Base-by-base conservation (phyloP, 2,888 invertebrate species). In the Drosophila merina region DNA sequence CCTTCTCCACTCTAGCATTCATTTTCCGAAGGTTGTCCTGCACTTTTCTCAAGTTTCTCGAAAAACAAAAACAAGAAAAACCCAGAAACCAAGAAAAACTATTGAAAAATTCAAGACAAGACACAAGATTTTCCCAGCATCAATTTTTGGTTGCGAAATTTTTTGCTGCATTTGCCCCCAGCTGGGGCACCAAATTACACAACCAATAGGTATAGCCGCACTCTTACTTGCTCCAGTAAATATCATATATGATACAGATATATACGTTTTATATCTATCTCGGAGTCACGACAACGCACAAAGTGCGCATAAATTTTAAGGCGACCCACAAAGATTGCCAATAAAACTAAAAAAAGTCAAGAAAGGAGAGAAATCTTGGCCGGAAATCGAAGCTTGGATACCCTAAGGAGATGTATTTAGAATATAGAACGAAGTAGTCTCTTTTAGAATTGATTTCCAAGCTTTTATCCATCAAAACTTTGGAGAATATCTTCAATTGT, bases 251-350 rank as follows among this genome's bases (percentile, higher is more conserved):
- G 44, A 44, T 44, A 25, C 25, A 25, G 14, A 44, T 26, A 38
- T 10, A 20, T 40, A 6, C 28, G 2, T 4, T 28, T 28, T 28
- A 14, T 28, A 38, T 40, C 20, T 63, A 28, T 66, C 52, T 66
- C 36, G 6, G 12, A 67, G 81, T 72, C 81, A 81, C 81, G 87
- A 86, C 79, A 77, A 84, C 78, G 81, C 78, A 74, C 68, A 76
- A 74, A 79, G 83, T 83, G 80, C 86, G 80, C 80, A 80, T 86
- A 81, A 81, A 81, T 81, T 86, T 87, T 66, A 36, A 7, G 14
- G 60, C 86, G 81, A 86, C 86, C 84, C 73, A 84, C 81, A 81
- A 80, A 84, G 20, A 50, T 33, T 33, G 33, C 33, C 33, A 36
- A 36, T 36, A 36, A 36, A 36, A n/a, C 4, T n/a, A n/a, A 36